Base-by-base conservation (phyloP, 1,140 invertebrate genomes). In the Drosophila ercepeae region DNA sequence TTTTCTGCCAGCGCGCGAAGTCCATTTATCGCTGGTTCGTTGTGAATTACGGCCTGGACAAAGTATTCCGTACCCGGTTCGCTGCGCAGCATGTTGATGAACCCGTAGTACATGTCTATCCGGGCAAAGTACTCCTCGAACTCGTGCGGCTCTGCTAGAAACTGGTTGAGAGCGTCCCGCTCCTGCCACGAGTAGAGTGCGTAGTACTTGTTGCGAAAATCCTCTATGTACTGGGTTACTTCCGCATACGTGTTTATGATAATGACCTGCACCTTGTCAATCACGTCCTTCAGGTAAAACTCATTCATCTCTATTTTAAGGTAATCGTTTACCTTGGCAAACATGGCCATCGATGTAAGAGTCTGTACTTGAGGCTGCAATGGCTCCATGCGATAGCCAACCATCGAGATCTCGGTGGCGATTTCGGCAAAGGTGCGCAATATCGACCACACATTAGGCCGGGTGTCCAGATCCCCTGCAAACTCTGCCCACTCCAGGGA, bases 11-110 rank as follows among this genome's bases (percentile, higher is more conserved):
- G 91, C 1, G 59, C 18, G 49, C 92, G 92, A 4, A 95, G 82
- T 2, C 89, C 90, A 0, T 64, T 50, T 19, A 93, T 93, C 2
- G 92, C 92, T 8, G 92, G 90, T 6, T 91, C 84, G 50, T 94
- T 92, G 64, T 91, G 82, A 0, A 94, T 82, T 51, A 92, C 91
- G 2, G 92, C 92, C 29, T 93, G 91, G 8, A 92, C 92, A 76
- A 95, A 95, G 89, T 93, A 95, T 77, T 95, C 94, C 63, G 94
- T 94, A 63, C 92, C 91, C 4, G 94, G 92, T 61, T 94, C 92
- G 7, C 92, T 92, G 14, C 92, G 93, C 32, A 95, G 92, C 76
- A 93, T 92, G 25, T 92, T 92, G 69, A 94, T 92, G 23, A 93
- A 93, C 5, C 78, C 81, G 79, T 94, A 93, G 63, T 94, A 95